Evolutionary conservation across 2,888 invertebrate species (phyloP), one percentile per base, ranked within the genome.

Genomic region (Caenorhabditis sp.): DNA sequence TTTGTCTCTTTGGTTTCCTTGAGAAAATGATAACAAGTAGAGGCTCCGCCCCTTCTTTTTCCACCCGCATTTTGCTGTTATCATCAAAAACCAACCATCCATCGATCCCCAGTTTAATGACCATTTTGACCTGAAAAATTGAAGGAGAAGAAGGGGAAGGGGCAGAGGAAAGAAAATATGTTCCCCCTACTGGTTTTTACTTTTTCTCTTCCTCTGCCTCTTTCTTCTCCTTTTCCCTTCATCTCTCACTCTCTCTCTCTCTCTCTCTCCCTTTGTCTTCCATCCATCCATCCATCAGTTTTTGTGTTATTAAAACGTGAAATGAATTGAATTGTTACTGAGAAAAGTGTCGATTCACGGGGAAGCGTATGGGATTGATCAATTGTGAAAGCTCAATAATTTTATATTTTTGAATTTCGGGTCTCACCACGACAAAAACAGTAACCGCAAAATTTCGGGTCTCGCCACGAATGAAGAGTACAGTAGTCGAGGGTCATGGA

Each of bases 231-330:
- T 47, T 40, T 40, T 40, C 13, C 40, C 18, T 40, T 13, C 2
- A 40, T 11, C 6, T 50, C 51, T n/a, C 22, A 24, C 8, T 24
- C 51, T 24, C 51, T 51, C 24, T 40, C 40, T 40, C 8, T 40
- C 40, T 51, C 32, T 32, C 32, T n/a, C n/a, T n/a, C n/a, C n/a
- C n/a, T n/a, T n/a, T n/a, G n/a, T n/a, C 56, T 28, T 8, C 32
- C n/a, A 56, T 1, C 18, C 37, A 47, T 9, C 22, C 50, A 50
- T 18, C 20, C 50, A 9, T 1, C 32, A 56, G 18, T 56, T 56
- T 64, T 68, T 72, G 62, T 64, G 58, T 72, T 72, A 44, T 72
- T 64, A 51, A 71, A 58, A 78, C 77, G 77, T 78, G 77, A 69
- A 78, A 78, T 78, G 64, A 78, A 78, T 40, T 61, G 44, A 55